These are phyloP conservation scores for Megalurothrips usitatus DNA, from an alignment of 2,888 invertebrate species.

Conservation along the genomic window DNA sequence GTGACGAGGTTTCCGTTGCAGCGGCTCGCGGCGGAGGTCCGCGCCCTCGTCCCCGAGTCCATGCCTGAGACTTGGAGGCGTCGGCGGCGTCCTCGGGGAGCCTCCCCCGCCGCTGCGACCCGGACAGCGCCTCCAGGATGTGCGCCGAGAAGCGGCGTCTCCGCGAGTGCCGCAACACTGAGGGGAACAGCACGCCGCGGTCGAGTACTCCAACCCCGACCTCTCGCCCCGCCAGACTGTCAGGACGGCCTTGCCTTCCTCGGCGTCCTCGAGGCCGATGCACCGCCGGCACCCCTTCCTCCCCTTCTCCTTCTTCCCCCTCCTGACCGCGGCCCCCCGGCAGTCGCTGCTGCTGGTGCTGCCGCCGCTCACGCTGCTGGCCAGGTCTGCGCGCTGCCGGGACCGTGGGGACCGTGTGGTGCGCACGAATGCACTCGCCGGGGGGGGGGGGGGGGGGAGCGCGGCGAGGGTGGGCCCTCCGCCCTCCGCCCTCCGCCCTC, in stretches of 20 bases:
- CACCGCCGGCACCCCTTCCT: slow-evolving; percentile 26
- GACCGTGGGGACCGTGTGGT: neutral
- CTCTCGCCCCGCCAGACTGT: neutral
- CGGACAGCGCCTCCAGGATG: slow-evolving; percentile 19
- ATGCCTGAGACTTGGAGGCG: slow-evolving; percentile 28
- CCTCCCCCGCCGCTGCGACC: slow-evolving; percentile 18
- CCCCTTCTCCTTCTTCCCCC: slow-evolving; percentile 13
- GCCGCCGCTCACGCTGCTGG: slow-evolving; percentile 1
- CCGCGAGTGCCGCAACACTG: slow-evolving; percentile 2
- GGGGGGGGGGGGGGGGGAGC: neutral
- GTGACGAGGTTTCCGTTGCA: too few relatives aligned
- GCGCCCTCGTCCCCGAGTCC: neutral
- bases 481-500: neutral
- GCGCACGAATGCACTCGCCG: neutral
- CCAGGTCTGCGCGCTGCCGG: neutral
- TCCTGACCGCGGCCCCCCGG: neutral
- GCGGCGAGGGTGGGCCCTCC: neutral
- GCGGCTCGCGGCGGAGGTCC: too few relatives aligned
- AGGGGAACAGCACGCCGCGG: too few relatives aligned
- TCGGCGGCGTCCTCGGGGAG: slow-evolving; percentile 44
- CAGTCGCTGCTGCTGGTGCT: neutral
- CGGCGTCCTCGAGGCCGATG: neutral
- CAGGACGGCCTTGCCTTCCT: neutral
- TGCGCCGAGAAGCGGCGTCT: neutral
- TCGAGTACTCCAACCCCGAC: too few relatives aligned